These are phyloP conservation scores for Heliornis fulica DNA, from an alignment of 2,113 vertebrate species.

Conservation along the genomic window DNA sequence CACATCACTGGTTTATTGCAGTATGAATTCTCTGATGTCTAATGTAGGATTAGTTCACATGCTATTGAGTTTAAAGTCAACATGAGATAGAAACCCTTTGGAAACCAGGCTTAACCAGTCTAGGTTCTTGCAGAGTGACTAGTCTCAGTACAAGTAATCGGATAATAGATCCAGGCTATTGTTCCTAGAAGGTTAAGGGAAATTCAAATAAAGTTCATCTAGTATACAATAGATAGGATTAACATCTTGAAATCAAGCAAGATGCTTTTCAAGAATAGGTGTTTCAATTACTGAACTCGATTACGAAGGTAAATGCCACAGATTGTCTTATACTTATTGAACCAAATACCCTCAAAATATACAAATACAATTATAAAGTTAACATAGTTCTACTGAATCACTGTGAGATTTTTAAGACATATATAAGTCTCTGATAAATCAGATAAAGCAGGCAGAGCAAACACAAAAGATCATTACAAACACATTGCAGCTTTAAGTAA, in stretches of 20 bases:
- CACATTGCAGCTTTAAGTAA: not conserved
- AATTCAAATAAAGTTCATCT: rapidly evolving
- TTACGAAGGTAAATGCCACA: not conserved
- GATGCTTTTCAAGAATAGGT: not conserved
- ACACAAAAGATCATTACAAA: not conserved
- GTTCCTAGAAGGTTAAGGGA: not conserved
- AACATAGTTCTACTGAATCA: not conserved
- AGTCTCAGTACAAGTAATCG: not conserved
- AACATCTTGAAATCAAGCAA: not conserved
- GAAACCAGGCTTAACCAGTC: not conserved
- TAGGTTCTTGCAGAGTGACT: not conserved
- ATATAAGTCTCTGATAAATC: not conserved
- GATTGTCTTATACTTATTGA: not conserved
- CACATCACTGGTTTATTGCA: not conserved
- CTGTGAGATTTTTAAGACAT: not conserved
- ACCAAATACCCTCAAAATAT: not conserved
- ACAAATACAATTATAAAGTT: not conserved
- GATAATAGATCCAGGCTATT: not conserved
- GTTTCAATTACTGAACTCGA: not conserved
- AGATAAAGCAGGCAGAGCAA: not conserved
- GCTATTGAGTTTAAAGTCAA: not conserved
- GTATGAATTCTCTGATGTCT: not conserved
- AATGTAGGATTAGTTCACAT: not conserved
- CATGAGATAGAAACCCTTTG: rapidly evolving
- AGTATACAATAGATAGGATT: not conserved